Evolutionary conservation across 2,113 vertebrate genomes (phyloP).

Genomic region (Cyanoramphus novaezelandiae): DNA sequence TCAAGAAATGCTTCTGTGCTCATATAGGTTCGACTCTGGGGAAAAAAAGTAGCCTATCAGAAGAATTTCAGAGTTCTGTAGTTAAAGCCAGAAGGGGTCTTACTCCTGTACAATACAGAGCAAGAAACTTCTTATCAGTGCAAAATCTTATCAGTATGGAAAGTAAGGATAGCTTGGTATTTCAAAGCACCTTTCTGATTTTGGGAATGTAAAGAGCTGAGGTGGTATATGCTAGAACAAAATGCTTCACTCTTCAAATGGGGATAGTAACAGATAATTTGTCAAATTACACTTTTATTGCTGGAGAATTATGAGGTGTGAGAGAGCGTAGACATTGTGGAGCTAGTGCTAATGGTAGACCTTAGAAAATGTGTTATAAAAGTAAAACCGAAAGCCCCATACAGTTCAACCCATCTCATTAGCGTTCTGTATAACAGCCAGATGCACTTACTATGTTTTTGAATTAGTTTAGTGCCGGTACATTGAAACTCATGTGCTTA

Average conservation of each 20-base stretch:
- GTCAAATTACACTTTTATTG: background rate
- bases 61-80: background rate
- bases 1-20: background rate
- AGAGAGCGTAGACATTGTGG: background rate
- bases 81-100: background rate
- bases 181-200: background rate
- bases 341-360: background rate
- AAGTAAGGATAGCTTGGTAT: background rate
- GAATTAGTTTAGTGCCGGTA: background rate
- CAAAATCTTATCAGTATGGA: background rate
- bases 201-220: background rate
- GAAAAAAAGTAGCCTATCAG: fast-evolving
- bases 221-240: background rate
- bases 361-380: background rate
- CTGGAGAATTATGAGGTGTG: background rate
- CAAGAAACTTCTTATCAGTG: background rate
- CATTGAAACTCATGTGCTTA: background rate
- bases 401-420: fast-evolving
- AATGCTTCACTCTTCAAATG: background rate
- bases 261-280: fast-evolving
- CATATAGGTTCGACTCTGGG: background rate
- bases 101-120: fast-evolving
- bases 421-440: background rate
- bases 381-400: fast-evolving
- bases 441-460: background rate